These are phyloP conservation scores for Leptinotarsa juncta DNA, from an alignment of 2,888 invertebrate species.

Conservation along the genomic window DNA sequence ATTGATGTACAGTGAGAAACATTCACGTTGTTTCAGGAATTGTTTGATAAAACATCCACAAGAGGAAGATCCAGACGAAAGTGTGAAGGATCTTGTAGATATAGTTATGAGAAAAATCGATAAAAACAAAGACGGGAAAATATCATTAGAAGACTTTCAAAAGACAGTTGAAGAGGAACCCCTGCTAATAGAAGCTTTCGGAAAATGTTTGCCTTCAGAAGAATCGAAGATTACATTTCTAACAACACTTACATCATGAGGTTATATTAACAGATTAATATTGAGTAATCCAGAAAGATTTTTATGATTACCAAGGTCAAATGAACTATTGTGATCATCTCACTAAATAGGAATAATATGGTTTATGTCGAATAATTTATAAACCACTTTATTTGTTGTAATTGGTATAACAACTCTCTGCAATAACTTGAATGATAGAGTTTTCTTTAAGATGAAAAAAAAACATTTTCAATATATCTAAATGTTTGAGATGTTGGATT, in stretches of 20 bases:
- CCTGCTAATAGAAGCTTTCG: constrained; percentile 79
- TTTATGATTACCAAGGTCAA: too few relatives aligned
- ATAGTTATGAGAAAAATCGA: constrained; percentile 81
- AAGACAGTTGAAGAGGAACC: constrained; percentile 74
- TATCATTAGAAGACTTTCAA: constrained; percentile 77
- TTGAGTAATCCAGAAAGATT: too few relatives aligned
- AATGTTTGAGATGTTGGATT: too few relatives aligned
- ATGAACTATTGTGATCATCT: too few relatives aligned
- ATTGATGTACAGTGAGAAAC: too few relatives aligned
- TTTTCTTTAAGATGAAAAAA: too few relatives aligned
- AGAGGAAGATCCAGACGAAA: constrained; percentile 81
- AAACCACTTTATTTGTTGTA: too few relatives aligned
- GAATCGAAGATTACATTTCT: constrained; percentile 67
- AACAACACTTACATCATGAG: constrained; percentile 56
- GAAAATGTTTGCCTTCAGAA: constrained; percentile 78
- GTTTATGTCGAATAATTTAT: too few relatives aligned
- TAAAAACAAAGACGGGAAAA: constrained; percentile 78
- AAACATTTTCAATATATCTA: too few relatives aligned
- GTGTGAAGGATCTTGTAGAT: constrained; percentile 80
- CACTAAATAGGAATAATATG: too few relatives aligned
- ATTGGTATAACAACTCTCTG: too few relatives aligned
- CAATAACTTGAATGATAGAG: too few relatives aligned
- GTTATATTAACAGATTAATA: not conserved
- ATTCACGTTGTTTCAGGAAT: constrained; percentile 62
- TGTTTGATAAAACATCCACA: constrained; percentile 74